These are phyloP conservation scores for Florisuga fusca DNA, from an alignment of 2,797 vertebrate genomes.

Conservation along the genomic window DNA sequence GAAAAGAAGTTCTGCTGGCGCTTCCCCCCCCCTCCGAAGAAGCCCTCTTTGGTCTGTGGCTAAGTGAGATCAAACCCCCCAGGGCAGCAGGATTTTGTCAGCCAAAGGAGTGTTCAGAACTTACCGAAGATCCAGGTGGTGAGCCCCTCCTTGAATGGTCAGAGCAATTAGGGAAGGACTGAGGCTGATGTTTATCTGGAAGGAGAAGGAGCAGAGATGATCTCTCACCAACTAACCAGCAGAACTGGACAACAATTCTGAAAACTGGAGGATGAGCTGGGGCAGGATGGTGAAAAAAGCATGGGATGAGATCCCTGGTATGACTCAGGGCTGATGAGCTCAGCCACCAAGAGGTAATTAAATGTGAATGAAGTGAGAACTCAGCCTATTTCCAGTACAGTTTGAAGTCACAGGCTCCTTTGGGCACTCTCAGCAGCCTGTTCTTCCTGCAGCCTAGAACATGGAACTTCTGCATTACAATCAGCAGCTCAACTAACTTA, in stretches of 20 bases:
- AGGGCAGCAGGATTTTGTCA: neutral
- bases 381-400: neutral
- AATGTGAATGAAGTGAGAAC: neutral
- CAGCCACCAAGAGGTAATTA: neutral
- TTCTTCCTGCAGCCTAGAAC: neutral
- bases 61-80: neutral
- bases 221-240: neutral
- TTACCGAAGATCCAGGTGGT: conserved; percentile 94
- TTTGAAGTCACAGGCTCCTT: neutral
- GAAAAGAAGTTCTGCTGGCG: neutral
- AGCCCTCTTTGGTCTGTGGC: neutral
- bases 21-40: too few species aligned
- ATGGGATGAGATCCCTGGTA: neutral
- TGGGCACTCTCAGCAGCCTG: neutral
- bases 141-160: conserved; percentile 88
- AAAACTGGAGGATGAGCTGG: neutral
- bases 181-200: conserved; percentile 84
- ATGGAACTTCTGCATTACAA: neutral
- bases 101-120: neutral
- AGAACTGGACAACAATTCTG: neutral
- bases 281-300: neutral
- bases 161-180: conserved; percentile 85
- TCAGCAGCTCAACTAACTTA: neutral
- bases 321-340: accelerated
- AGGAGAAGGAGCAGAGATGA: neutral